A percentile compares a stretch with the other conserved stretches of the same genome.
Evolutionary conservation across 2,888 invertebrate species (phyloP).

Genomic region (Uloborus plumipes): DNA sequence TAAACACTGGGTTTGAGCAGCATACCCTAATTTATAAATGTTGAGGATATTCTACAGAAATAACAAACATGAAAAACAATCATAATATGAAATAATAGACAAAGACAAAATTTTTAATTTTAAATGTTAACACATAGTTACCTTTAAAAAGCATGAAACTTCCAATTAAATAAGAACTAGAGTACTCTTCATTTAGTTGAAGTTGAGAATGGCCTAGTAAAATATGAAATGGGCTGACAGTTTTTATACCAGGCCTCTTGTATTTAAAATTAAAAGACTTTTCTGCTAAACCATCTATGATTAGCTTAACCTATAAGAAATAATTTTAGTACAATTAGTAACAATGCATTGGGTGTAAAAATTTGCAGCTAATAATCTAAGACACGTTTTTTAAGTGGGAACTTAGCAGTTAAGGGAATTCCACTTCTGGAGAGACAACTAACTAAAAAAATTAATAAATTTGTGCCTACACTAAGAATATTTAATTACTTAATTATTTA

Average conservation of each 20-base stretch:
- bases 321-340: neutral
- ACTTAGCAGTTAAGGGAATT: too few species aligned
- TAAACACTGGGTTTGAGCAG: too few species aligned
- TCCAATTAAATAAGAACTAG: slow-evolving; percentile 32
- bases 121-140: neutral
- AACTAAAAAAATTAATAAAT: too few species aligned
- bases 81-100: neutral
- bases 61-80: neutral
- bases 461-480: too few species aligned
- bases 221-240: slow-evolving; percentile 20
- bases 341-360: too few species aligned
- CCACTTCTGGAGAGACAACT: too few species aligned
- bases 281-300: slow-evolving; percentile 44
- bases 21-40: too few species aligned
- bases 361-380: too few species aligned
- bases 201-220: slow-evolving; percentile 37
- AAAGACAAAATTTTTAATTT: neutral
- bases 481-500: too few species aligned
- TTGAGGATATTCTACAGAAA: neutral
- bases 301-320: slow-evolving; percentile 41
- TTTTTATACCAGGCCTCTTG: slow-evolving; percentile 24
- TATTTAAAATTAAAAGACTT: slow-evolving; percentile 38
- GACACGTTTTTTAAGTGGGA: too few species aligned
- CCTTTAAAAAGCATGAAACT: slow-evolving; percentile 59
- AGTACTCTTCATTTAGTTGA: neutral